Conservation (phyloP, 2,797 vertebrate genomes). For the Coccyzus lansbergi region DNA sequence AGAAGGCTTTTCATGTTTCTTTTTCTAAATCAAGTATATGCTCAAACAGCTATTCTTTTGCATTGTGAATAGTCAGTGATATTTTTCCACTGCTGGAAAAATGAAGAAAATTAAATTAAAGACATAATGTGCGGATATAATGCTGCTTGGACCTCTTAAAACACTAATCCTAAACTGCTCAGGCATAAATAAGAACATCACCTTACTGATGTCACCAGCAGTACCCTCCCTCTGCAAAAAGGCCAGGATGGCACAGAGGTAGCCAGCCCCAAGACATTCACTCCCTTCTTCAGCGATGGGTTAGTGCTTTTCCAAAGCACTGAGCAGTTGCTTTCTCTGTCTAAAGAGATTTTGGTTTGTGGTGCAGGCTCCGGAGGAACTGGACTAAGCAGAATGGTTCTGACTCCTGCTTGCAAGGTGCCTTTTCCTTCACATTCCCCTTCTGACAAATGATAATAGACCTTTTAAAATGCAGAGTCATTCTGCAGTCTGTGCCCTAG, state of each 20-base stretch:
- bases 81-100: not conserved
- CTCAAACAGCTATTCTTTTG: not conserved
- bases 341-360: not conserved
- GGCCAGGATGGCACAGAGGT: not conserved
- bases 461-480: not conserved
- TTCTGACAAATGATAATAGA: not conserved
- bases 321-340: not conserved
- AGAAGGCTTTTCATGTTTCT: not conserved
- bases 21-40: not conserved
- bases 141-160: not conserved
- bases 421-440: not conserved
- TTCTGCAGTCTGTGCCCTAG: not conserved
- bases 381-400: not conserved
- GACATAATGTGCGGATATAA: not conserved
- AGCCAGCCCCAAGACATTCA: not conserved
- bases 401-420: accelerated
- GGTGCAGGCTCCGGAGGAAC: accelerated
- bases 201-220: not conserved
- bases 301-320: not conserved
- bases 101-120: not conserved
- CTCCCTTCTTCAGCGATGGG: not conserved
- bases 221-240: not conserved
- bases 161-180: not conserved
- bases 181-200: not conserved
- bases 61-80: not conserved